These are phyloP conservation scores for Anastrepha ludens DNA, from an alignment of 1,140 invertebrate species.

Conservation along the genomic window DNA sequence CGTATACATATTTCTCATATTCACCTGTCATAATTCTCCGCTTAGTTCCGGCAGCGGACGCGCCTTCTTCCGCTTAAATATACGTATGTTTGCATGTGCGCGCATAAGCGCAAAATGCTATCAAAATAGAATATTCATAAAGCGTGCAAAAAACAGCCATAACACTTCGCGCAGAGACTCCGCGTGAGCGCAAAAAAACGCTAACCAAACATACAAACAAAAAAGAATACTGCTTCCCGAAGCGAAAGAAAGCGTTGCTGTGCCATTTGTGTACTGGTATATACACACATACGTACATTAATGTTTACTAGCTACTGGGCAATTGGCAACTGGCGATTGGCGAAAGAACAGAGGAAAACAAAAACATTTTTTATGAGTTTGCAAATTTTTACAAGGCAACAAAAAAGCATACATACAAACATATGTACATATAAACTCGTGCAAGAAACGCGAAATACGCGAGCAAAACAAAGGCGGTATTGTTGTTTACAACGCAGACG, in stretches of 20 bases:
- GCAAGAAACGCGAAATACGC: conserved; percentile 38
- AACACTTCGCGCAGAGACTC: too few relatives aligned
- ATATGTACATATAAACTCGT: neutral
- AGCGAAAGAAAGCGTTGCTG: neutral
- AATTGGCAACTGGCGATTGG: conserved; percentile 22
- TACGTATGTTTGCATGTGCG: neutral
- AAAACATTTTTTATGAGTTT: conserved; percentile 45
- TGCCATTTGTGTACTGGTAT: neutral
- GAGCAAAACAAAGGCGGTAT: conserved; percentile 41
- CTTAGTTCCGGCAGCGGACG: neutral
- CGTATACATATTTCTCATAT: neutral
- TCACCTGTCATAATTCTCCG: neutral
- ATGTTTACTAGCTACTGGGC: neutral
- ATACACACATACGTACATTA: neutral
- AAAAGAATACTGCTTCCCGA: neutral
- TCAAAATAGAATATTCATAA: conserved; percentile 1
- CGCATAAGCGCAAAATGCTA: conserved; percentile 18
- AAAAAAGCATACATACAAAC: neutral
- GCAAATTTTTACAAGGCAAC: conserved; percentile 40
- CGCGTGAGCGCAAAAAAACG: conserved; percentile 12
- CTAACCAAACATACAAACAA: neutral
- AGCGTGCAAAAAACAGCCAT: neutral
- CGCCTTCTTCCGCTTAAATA: neutral
- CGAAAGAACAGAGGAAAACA: conserved; percentile 46
- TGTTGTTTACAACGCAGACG: conserved; percentile 39